Conservation (phyloP, 2,797 vertebrate species). For the Enteromius anoplus region DNA sequence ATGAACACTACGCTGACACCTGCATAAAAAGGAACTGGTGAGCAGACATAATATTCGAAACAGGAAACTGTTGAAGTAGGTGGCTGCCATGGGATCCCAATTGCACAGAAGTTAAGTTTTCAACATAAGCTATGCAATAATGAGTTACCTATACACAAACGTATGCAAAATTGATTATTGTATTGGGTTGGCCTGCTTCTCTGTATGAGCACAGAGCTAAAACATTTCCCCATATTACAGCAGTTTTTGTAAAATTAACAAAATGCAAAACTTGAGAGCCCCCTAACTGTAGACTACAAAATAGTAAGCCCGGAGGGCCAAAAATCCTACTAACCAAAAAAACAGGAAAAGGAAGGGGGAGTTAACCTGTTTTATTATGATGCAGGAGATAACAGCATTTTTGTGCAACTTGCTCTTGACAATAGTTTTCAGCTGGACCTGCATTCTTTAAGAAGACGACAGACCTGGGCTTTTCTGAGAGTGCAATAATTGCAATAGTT, state of each 20-base stretch:
- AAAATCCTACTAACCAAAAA: conserved; percentile 64
- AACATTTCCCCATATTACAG: neutral
- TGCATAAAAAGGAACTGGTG: conserved; percentile 36
- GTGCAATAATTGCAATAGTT: neutral
- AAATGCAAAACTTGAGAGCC: neutral
- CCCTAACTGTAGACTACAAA: neutral
- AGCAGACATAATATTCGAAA: neutral
- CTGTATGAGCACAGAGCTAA: neutral
- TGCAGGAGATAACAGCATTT: conserved; percentile 72
- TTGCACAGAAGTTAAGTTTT: neutral
- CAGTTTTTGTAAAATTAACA: neutral
- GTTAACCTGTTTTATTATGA: conserved; percentile 72
- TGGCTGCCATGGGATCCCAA: neutral
- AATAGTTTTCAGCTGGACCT: conserved; percentile 54
- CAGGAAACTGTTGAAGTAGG: neutral
- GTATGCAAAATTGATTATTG: neutral
- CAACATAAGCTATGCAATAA: neutral
- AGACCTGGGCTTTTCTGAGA: neutral
- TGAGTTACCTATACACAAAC: neutral
- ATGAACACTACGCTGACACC: conserved; percentile 23
- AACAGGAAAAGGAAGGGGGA: conserved; percentile 75
- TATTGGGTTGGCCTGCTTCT: neutral
- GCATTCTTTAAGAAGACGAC: neutral
- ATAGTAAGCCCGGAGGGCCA: conserved; percentile 11
- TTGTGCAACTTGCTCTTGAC: conserved; percentile 72